These are phyloP conservation scores for Teinopalpus imperialis DNA, from an alignment of 2,888 invertebrate genomes.

Conservation along the genomic window DNA sequence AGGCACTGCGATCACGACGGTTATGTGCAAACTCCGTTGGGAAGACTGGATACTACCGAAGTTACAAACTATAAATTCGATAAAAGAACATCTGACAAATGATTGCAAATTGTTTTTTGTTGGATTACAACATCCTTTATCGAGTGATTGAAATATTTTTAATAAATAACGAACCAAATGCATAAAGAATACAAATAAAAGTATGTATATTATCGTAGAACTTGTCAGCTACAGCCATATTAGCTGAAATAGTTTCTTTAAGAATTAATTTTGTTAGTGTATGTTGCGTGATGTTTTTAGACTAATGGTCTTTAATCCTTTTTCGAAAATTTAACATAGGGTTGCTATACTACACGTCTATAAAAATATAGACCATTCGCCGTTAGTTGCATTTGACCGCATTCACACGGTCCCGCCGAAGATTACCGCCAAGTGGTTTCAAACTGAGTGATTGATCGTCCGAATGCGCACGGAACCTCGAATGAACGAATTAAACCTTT, in stretches of 20 bases:
- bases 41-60: constrained; percentile 34
- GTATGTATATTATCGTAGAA: too few relatives aligned
- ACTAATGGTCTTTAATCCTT: too few relatives aligned
- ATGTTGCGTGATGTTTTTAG: too few relatives aligned
- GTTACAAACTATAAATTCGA: constrained; percentile 24
- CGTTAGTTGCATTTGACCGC: constrained; percentile 57
- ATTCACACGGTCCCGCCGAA: constrained; percentile 69
- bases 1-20: constrained; percentile 44
- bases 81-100: constrained; percentile 33
- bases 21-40: constrained; percentile 40
- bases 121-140: constrained; percentile 28
- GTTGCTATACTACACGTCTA: constrained; percentile 57
- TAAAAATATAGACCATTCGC: constrained; percentile 63
- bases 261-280: too few relatives aligned
- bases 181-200: too few relatives aligned
- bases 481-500: constrained; percentile 52
- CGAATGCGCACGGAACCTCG: constrained; percentile 51
- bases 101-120: constrained; percentile 35
- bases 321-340: constrained; percentile 51
- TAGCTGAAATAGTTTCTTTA: too few relatives aligned
- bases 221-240: too few relatives aligned
- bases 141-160: constrained; percentile 26
- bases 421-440: constrained; percentile 64
- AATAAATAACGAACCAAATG: constrained; percentile 6
- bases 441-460: constrained; percentile 69